Conservation (phyloP, 92 coral and sea anemone species). For the Parazoanthus darwini region DNA sequence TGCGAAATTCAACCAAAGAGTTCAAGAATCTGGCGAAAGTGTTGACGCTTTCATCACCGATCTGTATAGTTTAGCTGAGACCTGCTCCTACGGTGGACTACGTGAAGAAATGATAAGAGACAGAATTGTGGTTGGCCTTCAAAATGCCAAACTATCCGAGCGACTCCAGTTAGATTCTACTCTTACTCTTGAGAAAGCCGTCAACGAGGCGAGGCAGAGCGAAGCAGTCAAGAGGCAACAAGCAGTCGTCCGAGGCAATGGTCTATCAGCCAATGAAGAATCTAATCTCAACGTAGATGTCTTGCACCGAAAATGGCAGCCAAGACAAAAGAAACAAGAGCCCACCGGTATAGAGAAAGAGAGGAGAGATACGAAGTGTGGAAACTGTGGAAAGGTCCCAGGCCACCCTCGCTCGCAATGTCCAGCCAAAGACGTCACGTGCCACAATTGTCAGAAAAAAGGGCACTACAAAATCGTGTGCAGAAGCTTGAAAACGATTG, state of each 20-base stretch:
- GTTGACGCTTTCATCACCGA: slow-evolving; percentile 10
- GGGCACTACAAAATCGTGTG: slow-evolving; percentile 37
- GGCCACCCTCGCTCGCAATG: slow-evolving; percentile 20
- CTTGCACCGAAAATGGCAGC: slow-evolving; percentile 34
- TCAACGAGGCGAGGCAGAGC: slow-evolving; percentile 20
- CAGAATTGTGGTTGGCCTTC: slow-evolving; percentile 19
- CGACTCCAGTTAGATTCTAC: slow-evolving; percentile 15
- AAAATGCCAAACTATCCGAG: slow-evolving; percentile 15
- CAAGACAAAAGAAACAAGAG: slow-evolving; percentile 35
- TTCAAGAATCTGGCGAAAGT: slow-evolving; percentile 5
- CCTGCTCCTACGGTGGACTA: slow-evolving; percentile 13
- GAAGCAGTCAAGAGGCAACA: slow-evolving; percentile 2
- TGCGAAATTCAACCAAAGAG: slow-evolving; percentile 13
- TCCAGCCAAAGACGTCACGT: slow-evolving; percentile 12
- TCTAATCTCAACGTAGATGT: slow-evolving; percentile 31
- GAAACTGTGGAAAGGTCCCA: slow-evolving; percentile 30
- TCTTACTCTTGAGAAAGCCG: slow-evolving; percentile 16
- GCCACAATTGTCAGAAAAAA: slow-evolving; percentile 31
- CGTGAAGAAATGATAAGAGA: slow-evolving; percentile 10
- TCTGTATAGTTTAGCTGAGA: slow-evolving; percentile 13
- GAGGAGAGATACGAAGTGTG: slow-evolving; percentile 35
- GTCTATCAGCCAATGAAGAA: slow-evolving; percentile 33
- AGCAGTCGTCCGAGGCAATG: slow-evolving; percentile 20
- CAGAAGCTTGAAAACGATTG: slow-evolving; percentile 36
- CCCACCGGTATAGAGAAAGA: slow-evolving; percentile 31